Conservation (phyloP, 2,888 invertebrate species). For the Hemistola chrysoprasaria region DNA sequence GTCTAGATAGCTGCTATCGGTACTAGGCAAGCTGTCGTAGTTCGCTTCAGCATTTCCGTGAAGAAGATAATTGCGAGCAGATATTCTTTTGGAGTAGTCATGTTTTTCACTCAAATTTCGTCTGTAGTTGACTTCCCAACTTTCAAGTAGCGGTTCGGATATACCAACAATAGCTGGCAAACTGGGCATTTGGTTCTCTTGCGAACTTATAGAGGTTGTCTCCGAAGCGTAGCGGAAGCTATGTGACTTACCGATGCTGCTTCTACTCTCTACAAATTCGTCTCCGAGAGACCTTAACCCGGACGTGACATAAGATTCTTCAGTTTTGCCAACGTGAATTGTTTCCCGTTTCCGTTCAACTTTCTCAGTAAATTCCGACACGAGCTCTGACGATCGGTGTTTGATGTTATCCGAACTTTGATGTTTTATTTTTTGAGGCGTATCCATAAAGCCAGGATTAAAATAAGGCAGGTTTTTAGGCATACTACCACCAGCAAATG, state of each 20-base stretch:
- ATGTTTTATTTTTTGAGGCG: conserved; percentile 69
- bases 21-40: conserved; percentile 73
- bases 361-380: conserved; percentile 62
- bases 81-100: conserved; percentile 64
- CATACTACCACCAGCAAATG: conserved; percentile 70
- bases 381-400: conserved; percentile 62
- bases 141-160: conserved; percentile 74
- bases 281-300: conserved; percentile 69
- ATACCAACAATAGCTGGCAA: conserved; percentile 77
- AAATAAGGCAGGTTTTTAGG: conserved; percentile 72
- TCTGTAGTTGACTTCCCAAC: conserved; percentile 78
- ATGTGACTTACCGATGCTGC: conserved; percentile 86
- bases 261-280: conserved; percentile 71
- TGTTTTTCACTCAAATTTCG: conserved; percentile 68
- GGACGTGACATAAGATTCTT: conserved; percentile 62
- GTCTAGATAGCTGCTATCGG: conserved; percentile 74
- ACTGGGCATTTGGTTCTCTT: conserved; percentile 77
- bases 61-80: conserved; percentile 66
- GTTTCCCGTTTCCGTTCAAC: conserved; percentile 56
- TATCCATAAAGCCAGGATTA: conserved; percentile 59
- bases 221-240: conserved; percentile 86
- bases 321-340: conserved; percentile 52
- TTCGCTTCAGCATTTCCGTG: conserved; percentile 60
- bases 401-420: conserved; percentile 72
- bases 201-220: conserved; percentile 69